Evolutionary conservation across 2,113 vertebrate genomes (phyloP).

Genomic region (Puma concolor): DNA sequence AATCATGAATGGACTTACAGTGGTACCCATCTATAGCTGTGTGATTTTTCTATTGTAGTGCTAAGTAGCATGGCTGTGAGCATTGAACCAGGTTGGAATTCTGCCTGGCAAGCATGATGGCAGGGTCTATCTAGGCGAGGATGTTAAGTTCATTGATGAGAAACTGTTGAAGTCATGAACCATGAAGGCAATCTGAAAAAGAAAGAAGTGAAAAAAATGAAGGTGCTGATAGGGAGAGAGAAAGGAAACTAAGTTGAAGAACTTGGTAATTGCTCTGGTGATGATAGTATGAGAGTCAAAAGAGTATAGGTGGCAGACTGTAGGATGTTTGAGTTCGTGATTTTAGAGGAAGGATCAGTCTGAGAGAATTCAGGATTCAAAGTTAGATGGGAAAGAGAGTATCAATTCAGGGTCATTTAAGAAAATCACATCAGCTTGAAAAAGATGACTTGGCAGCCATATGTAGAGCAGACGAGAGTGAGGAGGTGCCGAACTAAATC

Average conservation of each 20-base stretch:
- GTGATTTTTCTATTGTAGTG: background rate
- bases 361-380: background rate
- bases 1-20: background rate
- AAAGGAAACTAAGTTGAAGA: background rate
- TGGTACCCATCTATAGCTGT: background rate
- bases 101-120: background rate
- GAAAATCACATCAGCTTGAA: background rate
- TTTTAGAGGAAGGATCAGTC: background rate
- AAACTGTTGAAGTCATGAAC: background rate
- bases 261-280: background rate
- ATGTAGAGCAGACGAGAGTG: background rate
- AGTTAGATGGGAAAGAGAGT: background rate
- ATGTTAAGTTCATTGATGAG: background rate
- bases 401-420: background rate
- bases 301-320: background rate
- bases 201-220: background rate
- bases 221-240: background rate
- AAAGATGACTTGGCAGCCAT: background rate
- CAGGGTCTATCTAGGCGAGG: background rate
- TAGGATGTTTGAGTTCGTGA: background rate
- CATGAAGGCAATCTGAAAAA: background rate
- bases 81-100: background rate
- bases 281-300: background rate
- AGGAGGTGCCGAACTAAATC: background rate
- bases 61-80: background rate